Evolutionary conservation across 2,113 vertebrate genomes (phyloP).

Genomic region (Eubucco bourcierii): DNA sequence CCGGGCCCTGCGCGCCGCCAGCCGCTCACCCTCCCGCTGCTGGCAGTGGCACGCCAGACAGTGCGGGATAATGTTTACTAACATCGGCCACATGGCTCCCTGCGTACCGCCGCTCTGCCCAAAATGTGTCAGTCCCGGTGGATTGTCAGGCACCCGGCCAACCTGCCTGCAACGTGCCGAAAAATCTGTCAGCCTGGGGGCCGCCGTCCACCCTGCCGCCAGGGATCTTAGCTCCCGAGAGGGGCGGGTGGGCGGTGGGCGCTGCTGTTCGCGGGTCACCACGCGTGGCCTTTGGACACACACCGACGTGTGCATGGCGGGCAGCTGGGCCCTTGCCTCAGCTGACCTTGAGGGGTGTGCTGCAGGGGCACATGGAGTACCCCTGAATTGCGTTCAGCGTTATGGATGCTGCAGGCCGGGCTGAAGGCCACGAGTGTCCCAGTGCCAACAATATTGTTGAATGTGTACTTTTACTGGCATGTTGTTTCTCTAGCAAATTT

Average conservation of each 20-base stretch:
- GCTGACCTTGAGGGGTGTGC: neutral
- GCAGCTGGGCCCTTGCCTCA: accelerated
- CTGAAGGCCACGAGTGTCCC: neutral
- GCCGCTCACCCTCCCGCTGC: slow-evolving; percentile 81
- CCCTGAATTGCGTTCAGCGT: neutral
- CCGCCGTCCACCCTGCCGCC: slow-evolving; percentile 35
- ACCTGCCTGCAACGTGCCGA: slow-evolving; percentile 77
- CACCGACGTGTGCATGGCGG: accelerated
- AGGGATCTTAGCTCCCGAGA: neutral
- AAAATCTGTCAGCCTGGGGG: slow-evolving; percentile 77
- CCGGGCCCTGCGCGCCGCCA: slow-evolving; percentile 78
- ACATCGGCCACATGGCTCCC: slow-evolving; percentile 88
- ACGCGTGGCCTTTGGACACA: accelerated
- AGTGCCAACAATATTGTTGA: neutral
- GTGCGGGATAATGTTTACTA: slow-evolving; percentile 91
- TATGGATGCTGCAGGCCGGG: accelerated
- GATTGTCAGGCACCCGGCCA: slow-evolving; percentile 77
- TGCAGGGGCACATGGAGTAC: neutral
- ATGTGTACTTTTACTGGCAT: neutral
- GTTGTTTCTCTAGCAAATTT: slow-evolving; percentile 27
- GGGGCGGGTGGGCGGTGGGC: slow-evolving; percentile 43
- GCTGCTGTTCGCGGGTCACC: neutral
- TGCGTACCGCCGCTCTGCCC: slow-evolving; percentile 74
- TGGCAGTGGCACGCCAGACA: slow-evolving; percentile 75
- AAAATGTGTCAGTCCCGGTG: slow-evolving; percentile 84